Percentiles rank a stretch among this genome's conserved stretches.
Evolutionary conservation across 2,888 invertebrate genomes (phyloP).

Genomic region (Hetaerina titia): DNA sequence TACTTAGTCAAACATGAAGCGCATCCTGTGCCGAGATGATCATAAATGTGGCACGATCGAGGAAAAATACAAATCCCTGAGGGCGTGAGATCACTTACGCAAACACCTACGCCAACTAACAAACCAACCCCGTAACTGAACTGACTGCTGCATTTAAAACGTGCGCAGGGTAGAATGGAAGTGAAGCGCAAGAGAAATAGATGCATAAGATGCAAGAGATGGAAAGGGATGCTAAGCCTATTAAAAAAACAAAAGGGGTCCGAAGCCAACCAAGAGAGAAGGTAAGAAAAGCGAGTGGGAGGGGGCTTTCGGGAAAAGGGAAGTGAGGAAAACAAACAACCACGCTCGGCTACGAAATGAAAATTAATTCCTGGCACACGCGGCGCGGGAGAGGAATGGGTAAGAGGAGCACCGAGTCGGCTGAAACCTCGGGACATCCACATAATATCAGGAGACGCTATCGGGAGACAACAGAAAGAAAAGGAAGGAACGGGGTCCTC

Average conservation of each 20-base stretch:
- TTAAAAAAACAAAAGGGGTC: not conserved
- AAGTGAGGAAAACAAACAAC: conserved; percentile 51
- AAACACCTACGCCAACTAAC: not conserved
- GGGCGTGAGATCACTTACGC: conserved; percentile 53
- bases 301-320: not conserved
- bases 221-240: not conserved
- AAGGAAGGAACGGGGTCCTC: conserved; percentile 38
- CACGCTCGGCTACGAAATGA: conserved; percentile 39
- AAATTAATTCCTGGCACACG: conserved; percentile 57
- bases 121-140: not conserved
- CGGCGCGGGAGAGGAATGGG: conserved; percentile 33
- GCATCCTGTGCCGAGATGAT: not conserved
- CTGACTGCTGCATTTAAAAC: conserved; percentile 44
- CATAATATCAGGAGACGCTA: conserved; percentile 61
- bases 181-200: not conserved
- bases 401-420: not conserved
- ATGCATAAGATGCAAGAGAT: not conserved
- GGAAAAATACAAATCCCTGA: not conserved
- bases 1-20: conserved; percentile 50
- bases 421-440: not conserved
- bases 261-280: conserved; percentile 6
- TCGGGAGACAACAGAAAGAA: not conserved
- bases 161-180: not conserved
- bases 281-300: not conserved
- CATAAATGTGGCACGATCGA: not conserved